A percentile compares a stretch with the other conserved stretches of the same genome.
Evolutionary conservation across 2,113 vertebrate genomes (phyloP).

Genomic region (Eulemur macaco): DNA sequence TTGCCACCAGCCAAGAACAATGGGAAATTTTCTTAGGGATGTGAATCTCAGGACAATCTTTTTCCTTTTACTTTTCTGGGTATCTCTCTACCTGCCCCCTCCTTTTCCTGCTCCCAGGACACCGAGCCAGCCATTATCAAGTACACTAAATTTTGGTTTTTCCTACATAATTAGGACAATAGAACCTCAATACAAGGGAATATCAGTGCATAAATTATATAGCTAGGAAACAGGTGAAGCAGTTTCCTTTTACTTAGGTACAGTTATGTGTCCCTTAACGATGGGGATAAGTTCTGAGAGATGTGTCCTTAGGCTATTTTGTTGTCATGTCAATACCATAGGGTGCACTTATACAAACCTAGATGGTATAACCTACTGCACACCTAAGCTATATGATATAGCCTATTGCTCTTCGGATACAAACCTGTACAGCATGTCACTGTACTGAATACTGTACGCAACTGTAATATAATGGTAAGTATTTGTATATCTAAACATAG

Average conservation of each 20-base stretch:
- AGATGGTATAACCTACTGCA: background rate
- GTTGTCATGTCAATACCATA: background rate
- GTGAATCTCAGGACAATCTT: background rate
- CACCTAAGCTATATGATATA: background rate
- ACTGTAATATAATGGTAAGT: background rate
- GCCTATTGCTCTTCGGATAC: background rate
- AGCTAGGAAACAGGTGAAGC: background rate
- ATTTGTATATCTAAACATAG: background rate
- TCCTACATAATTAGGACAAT: background rate
- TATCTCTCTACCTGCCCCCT: background rate
- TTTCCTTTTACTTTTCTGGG: background rate
- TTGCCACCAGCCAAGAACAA: background rate
- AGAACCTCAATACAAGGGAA: background rate
- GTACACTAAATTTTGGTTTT: background rate
- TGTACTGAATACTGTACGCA: background rate
- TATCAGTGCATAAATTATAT: background rate
- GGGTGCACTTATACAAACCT: background rate
- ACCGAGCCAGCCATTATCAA: background rate
- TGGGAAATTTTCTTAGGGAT: background rate
- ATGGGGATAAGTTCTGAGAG: background rate
- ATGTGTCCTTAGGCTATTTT: background rate
- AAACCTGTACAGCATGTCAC: background rate
- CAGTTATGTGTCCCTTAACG: background rate
- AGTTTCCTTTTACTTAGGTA: background rate
- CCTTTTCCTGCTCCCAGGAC: background rate